Percentiles rank a stretch among this genome's conserved stretches.
Conservation (phyloP, 1,140 invertebrate species). For the Apolygus lucorum region DNA sequence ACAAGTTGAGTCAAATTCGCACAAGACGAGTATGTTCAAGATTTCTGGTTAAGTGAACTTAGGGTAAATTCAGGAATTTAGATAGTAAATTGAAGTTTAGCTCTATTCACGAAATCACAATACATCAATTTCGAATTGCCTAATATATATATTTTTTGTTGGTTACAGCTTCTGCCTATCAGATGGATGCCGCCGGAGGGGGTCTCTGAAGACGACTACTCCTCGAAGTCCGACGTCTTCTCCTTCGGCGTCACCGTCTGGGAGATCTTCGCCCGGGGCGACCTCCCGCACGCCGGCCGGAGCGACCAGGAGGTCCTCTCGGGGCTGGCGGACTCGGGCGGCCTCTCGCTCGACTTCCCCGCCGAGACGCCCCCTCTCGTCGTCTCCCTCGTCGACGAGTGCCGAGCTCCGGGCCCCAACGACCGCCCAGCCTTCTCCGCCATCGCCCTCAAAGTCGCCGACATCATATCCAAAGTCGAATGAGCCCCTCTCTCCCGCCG, state of each 20-base stretch:
- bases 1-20: too few species aligned
- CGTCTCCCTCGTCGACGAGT: slow-evolving; percentile 37
- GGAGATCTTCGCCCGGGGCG: slow-evolving; percentile 83
- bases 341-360: slow-evolving; percentile 34
- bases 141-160: slow-evolving; percentile 2
- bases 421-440: slow-evolving; percentile 42
- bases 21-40: too few species aligned
- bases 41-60: too few species aligned
- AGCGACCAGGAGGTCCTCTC: slow-evolving; percentile 66
- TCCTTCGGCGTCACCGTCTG: slow-evolving; percentile 81
- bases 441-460: slow-evolving; percentile 32
- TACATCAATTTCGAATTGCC: too few species aligned
- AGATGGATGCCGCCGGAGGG: slow-evolving; percentile 85
- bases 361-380: slow-evolving; percentile 35
- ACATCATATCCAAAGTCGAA: slow-evolving; percentile 18
- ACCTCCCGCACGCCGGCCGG: slow-evolving; percentile 73
- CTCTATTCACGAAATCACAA: too few species aligned
- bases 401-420: slow-evolving; percentile 39
- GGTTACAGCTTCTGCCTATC: slow-evolving; percentile 55
- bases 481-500: too few species aligned
- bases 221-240: slow-evolving; percentile 90
- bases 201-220: slow-evolving; percentile 82
- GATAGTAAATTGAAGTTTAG: too few species aligned
- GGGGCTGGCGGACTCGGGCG: slow-evolving; percentile 47
- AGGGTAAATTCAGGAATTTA: too few species aligned